Base-by-base conservation (phyloP, 2,888 invertebrate genomes). In the Drosophila mercatorum region DNA sequence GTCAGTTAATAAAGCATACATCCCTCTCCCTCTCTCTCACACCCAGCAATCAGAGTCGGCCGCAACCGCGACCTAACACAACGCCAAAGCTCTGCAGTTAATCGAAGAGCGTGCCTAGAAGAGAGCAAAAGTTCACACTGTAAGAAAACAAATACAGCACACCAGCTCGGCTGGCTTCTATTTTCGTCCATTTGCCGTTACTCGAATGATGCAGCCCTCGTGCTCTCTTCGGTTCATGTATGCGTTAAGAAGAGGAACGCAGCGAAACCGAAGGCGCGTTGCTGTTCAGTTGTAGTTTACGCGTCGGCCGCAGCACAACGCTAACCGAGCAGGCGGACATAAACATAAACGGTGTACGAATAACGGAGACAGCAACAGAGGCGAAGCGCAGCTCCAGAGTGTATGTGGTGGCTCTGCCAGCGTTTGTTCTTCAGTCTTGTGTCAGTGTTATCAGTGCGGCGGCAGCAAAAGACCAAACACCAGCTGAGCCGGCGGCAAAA, bases 231-330 rank as follows among this genome's bases (percentile, higher is more conserved):
- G 7, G 43, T 26, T 28, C 22, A 22, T 53, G 56, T 41, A 38
- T 60, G 69, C 60, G 56, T 44, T n/a, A 38, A 63, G 63, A 63
- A 61, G 51, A 17, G 22, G 34, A 64, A 53, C 66, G 57, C 60
- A 41, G 55, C 22, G 22, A 22, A 43, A 43, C 41, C 63, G 53
- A 60, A 17, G 52, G 34, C 44, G n/a, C 73, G 38, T 8, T 51
- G 34, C 22, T 51, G 80, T 87, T 90, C 75, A 87, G 90, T 87
- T 80, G 82, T 89, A 87, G 89, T 90, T 88, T 75, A 82, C 86
- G 85, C 90, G 90, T 85, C 90, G 90, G 89, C 75, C 74, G 83
- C 80, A 89, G 71, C 82, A 88, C 88, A 86, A 74, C 86, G 74
- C 63, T 71, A 28, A 56, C 34, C 34, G 41, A 75, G 41, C 36